These are phyloP conservation scores for Ovis aries DNA, from an alignment of 2,113 vertebrate species.

Conservation along the genomic window DNA sequence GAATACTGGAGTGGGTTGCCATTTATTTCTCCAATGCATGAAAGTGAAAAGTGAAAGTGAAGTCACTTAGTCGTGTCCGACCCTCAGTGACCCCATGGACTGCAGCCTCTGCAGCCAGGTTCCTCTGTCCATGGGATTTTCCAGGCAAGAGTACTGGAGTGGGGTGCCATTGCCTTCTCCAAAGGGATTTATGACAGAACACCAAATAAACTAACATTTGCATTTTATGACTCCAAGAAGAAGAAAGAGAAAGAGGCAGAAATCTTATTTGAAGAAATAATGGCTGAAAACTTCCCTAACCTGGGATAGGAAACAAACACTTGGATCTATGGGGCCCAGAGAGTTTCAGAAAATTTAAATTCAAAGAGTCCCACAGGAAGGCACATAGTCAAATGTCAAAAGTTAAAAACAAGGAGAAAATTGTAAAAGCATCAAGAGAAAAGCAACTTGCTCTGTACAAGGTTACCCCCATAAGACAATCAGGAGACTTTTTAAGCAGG, in stretches of 20 bases:
- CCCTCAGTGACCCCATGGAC: not conserved
- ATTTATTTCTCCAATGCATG: too few relatives aligned
- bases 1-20: too few relatives aligned
- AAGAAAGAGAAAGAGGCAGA: not conserved
- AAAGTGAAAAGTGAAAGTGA: too few relatives aligned
- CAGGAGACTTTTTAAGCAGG: not conserved
- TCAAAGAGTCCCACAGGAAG: not conserved
- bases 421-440: not conserved
- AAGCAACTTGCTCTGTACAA: not conserved
- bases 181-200: not conserved
- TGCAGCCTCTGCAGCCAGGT: not conserved
- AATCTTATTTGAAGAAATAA: not conserved
- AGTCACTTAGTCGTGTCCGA: too few relatives aligned
- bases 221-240: not conserved
- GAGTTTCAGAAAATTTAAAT: not conserved
- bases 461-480: not conserved
- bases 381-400: not conserved
- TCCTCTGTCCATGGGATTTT: not conserved
- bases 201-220: not conserved
- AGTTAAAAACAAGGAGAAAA: not conserved
- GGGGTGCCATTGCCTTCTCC: not conserved
- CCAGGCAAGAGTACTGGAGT: not conserved
- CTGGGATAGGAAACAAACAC: not conserved
- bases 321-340: not conserved
- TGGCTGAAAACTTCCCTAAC: not conserved